Evolutionary conservation across 2,113 vertebrate genomes (phyloP), one percentile per base, ranked within the genome.

Genomic region (Atlantisia rogersi): DNA sequence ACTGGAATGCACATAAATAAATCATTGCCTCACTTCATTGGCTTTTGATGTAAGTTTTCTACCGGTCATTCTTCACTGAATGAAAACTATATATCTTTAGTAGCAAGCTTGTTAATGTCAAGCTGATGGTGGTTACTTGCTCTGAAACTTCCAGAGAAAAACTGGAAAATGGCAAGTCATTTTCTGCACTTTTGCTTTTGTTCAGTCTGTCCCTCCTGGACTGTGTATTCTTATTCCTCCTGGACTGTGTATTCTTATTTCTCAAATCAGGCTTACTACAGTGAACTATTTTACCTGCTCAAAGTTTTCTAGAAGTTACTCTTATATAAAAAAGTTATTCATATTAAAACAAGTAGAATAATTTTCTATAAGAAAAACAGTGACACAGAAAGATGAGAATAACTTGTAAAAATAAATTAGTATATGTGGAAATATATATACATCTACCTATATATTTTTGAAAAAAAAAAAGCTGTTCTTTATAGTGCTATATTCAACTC

Each of bases 1-100:
- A 58, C 26, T 62, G 62, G 37, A 29, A 88, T 95, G 39, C 71
- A 84, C 35, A 85, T 90, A 96, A 95, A 95, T 88, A 96, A 96
- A 97, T 92, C 92, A 86, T 95, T 92, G 76, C 40, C 80, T 92
- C 76, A 67, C 53, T 87, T 77, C 79, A 95, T 37, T 91, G 82
- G 64, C 60, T 97, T 90, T 78, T 85, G 90, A 88, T 92, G 92
- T 40, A 93, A 64, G 7, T 93, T 94, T 92, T 87, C 68, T 94
- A 78, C 88, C 95, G 69, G 55, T 58, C 89, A 84, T 93, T 95
- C 78, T 94, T 95, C 65, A 86, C 1, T 5, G 39, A 84, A 83
- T 86, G n/a, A 94, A 90, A 77, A 63, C 59, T 75, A 73, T 92
- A 68, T 95, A 85, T 95, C 90, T 89, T 96, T 80, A 95, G 68